Percentiles rank a stretch among this genome's conserved stretches.
Conservation (phyloP, 1,140 invertebrate genomes). For the Manduca sexta region DNA sequence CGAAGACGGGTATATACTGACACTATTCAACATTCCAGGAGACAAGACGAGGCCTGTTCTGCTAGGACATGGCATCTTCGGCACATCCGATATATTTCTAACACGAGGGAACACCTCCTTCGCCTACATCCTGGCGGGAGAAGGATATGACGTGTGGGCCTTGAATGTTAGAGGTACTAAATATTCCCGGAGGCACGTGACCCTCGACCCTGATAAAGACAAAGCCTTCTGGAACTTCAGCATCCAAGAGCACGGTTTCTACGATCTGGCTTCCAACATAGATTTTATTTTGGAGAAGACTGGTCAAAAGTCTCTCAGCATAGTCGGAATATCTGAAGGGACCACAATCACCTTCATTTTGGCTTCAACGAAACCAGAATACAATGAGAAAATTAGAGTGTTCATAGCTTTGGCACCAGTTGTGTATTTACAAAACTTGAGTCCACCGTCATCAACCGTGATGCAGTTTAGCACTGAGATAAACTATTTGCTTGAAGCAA, state of each 20-base stretch:
- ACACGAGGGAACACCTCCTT: conserved; percentile 75
- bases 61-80: conserved; percentile 79
- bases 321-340: conserved; percentile 68
- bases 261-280: conserved; percentile 76
- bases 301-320: conserved; percentile 52
- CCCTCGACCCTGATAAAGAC: conserved; percentile 51
- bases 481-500: background rate
- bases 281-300: conserved; percentile 73
- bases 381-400: conserved; percentile 54
- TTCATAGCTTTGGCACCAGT: conserved; percentile 17
- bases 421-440: conserved; percentile 7
- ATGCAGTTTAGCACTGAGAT: background rate
- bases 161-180: conserved; percentile 77
- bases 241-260: conserved; percentile 74
- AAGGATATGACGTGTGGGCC: conserved; percentile 80
- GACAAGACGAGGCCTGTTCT: conserved; percentile 54
- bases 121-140: conserved; percentile 73
- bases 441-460: background rate
- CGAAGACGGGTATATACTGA: conserved; percentile 23
- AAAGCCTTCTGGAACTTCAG: conserved; percentile 73
- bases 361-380: conserved; percentile 45
- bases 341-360: conserved; percentile 42
- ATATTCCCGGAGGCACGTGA: conserved; percentile 74
- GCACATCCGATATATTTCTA: conserved; percentile 77
- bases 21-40: conserved; percentile 16